phyloP scores from a whole-genome alignment of 2,113 vertebrate genomes.

The Upupa epops region DNA sequence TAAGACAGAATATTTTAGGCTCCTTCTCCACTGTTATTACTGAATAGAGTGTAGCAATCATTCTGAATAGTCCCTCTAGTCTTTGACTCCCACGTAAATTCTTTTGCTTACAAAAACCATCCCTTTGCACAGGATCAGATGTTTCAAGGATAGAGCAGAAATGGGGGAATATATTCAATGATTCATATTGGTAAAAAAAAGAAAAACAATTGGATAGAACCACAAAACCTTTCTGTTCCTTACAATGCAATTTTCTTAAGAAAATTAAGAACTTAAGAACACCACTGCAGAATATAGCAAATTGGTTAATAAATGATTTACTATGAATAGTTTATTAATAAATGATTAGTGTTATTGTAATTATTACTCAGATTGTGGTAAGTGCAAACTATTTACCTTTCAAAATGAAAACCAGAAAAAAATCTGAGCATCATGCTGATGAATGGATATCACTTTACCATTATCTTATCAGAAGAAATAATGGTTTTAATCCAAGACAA shows the following conservation, averaged over 20 bases:
- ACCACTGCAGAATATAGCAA: neutral
- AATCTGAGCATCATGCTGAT: neutral
- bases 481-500: neutral
- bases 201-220: neutral
- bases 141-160: neutral
- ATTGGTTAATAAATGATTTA: neutral
- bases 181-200: neutral
- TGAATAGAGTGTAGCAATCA: neutral
- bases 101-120: neutral
- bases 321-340: too few relatives aligned
- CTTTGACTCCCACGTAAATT: neutral
- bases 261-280: neutral
- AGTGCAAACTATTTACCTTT: neutral
- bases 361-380: neutral
- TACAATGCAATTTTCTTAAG: neutral
- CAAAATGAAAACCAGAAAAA: neutral
- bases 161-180: neutral
- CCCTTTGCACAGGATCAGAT: neutral
- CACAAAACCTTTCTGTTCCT: neutral
- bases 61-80: neutral
- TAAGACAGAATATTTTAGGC: neutral
- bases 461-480: neutral
- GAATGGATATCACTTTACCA: rapidly evolving
- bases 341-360: neutral
- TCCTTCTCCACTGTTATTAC: neutral